phyloP scores from a whole-genome alignment of 2,888 invertebrate genomes.

The Drosophila nigricruria region DNA sequence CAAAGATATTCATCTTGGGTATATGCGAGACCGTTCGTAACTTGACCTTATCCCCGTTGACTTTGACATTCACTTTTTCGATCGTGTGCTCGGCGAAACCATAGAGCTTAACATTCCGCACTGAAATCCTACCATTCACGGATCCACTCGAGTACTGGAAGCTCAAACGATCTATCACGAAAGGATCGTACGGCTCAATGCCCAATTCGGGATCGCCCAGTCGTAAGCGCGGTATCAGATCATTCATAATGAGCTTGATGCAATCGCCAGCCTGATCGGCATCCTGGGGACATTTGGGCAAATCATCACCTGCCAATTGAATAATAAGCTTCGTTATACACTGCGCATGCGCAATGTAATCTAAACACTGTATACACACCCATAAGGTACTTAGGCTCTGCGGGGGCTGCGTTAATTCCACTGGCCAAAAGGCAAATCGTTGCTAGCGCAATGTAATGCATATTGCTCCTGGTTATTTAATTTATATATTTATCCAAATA shows the following conservation, averaged over 20 bases:
- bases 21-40: conserved; percentile 86
- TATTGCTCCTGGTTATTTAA: conserved; percentile 11
- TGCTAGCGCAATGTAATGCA: conserved; percentile 41
- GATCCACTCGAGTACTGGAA: conserved; percentile 77
- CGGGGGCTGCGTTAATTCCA: conserved; percentile 30
- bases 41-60: conserved; percentile 84
- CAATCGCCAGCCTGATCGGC: conserved; percentile 87
- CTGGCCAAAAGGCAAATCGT: conserved; percentile 53
- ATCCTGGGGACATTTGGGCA: conserved; percentile 87
- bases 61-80: conserved; percentile 86
- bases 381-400: conserved; percentile 27
- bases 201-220: conserved; percentile 81
- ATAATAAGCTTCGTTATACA: neutral
- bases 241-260: conserved; percentile 86
- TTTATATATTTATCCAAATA: neutral
- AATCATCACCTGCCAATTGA: conserved; percentile 65
- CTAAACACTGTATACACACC: conserved; percentile 24
- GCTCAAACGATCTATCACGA: conserved; percentile 72
- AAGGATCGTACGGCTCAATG: conserved; percentile 83
- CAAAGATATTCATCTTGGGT: conserved; percentile 87
- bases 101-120: conserved; percentile 86
- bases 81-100: conserved; percentile 87
- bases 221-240: conserved; percentile 84
- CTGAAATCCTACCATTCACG: conserved; percentile 74
- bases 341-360: conserved; percentile 15